These are phyloP conservation scores for Drosophila lacicola DNA, from an alignment of 2,888 invertebrate genomes.

Conservation along the genomic window DNA sequence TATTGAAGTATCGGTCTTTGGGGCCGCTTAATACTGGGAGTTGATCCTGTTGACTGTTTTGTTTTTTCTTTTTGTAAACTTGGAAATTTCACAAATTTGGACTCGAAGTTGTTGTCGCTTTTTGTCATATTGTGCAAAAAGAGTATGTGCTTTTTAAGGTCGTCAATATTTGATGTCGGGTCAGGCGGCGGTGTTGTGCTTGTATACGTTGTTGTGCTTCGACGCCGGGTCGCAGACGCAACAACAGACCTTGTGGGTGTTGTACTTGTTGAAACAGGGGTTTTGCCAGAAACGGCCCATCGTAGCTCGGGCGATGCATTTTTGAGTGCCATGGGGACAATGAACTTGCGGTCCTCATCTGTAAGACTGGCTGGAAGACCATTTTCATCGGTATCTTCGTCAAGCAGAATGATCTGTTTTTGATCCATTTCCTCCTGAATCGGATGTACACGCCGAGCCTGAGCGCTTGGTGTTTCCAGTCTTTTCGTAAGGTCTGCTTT, in stretches of 20 bases:
- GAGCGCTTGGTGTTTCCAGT: constrained; percentile 62
- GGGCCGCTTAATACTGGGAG: constrained; percentile 62
- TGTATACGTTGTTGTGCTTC: constrained; percentile 50
- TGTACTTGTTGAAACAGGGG: constrained; percentile 51
- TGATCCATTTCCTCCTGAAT: constrained; percentile 85
- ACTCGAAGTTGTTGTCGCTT: constrained; percentile 84
- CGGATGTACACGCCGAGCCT: constrained; percentile 79
- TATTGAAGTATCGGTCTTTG: constrained; percentile 77
- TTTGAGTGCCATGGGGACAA: constrained; percentile 85
- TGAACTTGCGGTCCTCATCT: constrained; percentile 84
- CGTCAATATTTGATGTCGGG: constrained; percentile 84
- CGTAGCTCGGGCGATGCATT: constrained; percentile 83
- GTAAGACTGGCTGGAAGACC: constrained; percentile 83
- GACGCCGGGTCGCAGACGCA: constrained; percentile 34
- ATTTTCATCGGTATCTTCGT: constrained; percentile 84
- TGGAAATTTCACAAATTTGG: constrained; percentile 85
- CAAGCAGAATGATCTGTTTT: constrained; percentile 84
- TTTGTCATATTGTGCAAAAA: constrained; percentile 85
- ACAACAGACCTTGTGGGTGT: constrained; percentile 54
- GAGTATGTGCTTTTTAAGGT: constrained; percentile 84
- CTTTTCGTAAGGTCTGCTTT: constrained; percentile 84
- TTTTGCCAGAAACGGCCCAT: constrained; percentile 47
- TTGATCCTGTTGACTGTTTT: constrained; percentile 39
- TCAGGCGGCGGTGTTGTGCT: constrained; percentile 62
- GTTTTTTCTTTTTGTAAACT: constrained; percentile 82